These are phyloP conservation scores for Pachydiplax longipennis DNA, from an alignment of 2,888 invertebrate genomes.

Conservation along the genomic window DNA sequence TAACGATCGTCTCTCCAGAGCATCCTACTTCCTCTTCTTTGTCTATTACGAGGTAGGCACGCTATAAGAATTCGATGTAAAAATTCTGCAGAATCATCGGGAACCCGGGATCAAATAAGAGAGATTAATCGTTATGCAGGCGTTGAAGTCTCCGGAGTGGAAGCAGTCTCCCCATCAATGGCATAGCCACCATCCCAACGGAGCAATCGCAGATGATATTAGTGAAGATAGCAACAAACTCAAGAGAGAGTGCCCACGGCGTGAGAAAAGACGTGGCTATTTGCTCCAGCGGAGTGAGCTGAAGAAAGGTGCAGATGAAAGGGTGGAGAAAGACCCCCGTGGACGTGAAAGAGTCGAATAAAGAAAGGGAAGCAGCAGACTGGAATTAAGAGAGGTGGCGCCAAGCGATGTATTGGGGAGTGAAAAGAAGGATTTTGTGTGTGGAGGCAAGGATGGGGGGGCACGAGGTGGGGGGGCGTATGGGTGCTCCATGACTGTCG, in stretches of 20 bases:
- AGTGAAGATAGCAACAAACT: not conserved
- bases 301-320: not conserved
- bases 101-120: not conserved
- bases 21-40: too few species aligned
- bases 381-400: conserved; percentile 37
- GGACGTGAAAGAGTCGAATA: not conserved
- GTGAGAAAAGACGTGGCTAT: not conserved
- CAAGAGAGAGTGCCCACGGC: not conserved
- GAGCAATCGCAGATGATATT: not conserved
- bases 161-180: not conserved
- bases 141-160: conserved; percentile 36
- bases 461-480: not conserved
- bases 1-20: too few species aligned
- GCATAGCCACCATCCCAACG: not conserved
- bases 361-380: conserved; percentile 8
- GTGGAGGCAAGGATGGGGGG: not conserved
- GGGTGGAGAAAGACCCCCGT: not conserved
- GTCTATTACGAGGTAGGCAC: too few species aligned
- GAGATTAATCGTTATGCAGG: not conserved
- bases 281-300: not conserved
- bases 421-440: not conserved
- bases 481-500: not conserved
- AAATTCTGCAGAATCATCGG: too few species aligned
- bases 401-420: not conserved
- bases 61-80: too few species aligned